Base-by-base conservation (phyloP, 2,888 invertebrate genomes). In the Tachystola acroxantha region DNA sequence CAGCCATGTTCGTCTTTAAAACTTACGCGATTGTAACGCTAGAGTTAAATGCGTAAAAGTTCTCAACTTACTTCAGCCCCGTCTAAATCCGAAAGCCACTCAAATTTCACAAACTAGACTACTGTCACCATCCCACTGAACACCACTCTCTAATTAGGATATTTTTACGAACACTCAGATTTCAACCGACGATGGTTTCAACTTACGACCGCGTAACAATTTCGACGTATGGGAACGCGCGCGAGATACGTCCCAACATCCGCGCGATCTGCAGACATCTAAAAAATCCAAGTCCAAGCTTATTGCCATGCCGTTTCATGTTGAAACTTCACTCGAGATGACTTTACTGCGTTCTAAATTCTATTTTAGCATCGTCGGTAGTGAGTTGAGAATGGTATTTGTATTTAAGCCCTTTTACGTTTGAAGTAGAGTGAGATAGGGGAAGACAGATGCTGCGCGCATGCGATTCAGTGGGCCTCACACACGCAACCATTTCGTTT, bases 391-490 rank as follows among this genome's bases (percentile, higher is more conserved):
- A 40, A 32, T 50, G 7, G 14, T 10, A 6, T 32, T 24, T 4
- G 1, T 3, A 29, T 30, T 52, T 53, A 46, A 2, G 44, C 28
- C 56, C 33, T 65, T 72, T 48, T 44, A 34, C n/a, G 33, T 32
- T 35, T 43, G 27, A 9, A 2, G 30, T 32, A 36, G 41, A 46
- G 42, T 31, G 54, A 74, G 72, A 72, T 70, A 74, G 74, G 72
- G 75, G 71, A 68, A 69, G 67, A 76, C 78, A 82, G 85, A 85
- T 82, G 86, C 81, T 81, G 81, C 65, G 80, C 85, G 85, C 85
- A 85, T 85, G 85, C 85, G 85, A 59, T 65, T 64, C 64, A 27
- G 45, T 42, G 34, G 40, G 34, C 43, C 36, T 10, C 57, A 53
- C 69, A 56, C 70, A 59, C 61, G 56, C 46, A 53, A 39, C 43